Base-by-base conservation (phyloP, 2,888 invertebrate genomes). In the Villa cingulata region DNA sequence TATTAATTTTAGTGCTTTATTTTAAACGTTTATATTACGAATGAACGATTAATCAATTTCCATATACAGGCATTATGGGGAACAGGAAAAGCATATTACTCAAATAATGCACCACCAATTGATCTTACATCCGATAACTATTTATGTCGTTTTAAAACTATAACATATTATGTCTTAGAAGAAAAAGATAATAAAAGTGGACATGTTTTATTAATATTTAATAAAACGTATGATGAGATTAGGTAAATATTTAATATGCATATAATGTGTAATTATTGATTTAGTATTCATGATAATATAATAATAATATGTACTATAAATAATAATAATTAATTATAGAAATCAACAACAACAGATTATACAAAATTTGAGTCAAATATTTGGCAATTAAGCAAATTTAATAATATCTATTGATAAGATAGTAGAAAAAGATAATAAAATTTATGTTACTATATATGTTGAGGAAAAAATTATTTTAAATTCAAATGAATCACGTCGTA, bases 71-170 rank as follows among this genome's bases (percentile, higher is more conserved):
- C 70, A n/a, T 62, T 66, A 62, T 69, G 68, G 68, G 70, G 70
- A 17, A 64, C 66, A 70, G 81, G 83, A 4, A 83, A 84, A 65
- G 81, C 83, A 1, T 90, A 83, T 63, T 91, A 86, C 64, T 81
- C 80, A 34, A 76, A 80, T 45, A 80, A 77, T 55, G 83, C 83
- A 7, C 81, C 80, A 2, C 83, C 90, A 0, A 77, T 94, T 7
- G 86, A 87, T 47, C 81, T 94, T 54, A 86, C 83, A 42, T 83
- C 86, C 47, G 84, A 89, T 59, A 96, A 96, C 66, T 88, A 89
- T 0, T 80, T 92, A 43, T 95, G 91, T 61, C 78, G 90, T 39
- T 94, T 97, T 64, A 97, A 95, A 70, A 87, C 94, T 0, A 86
- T 97, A 46, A 91, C 91, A 0, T 97, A 96, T 64, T 90, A 87